Evolutionary conservation across 2,888 invertebrate species (phyloP).

Genomic region (Eledona agricola): DNA sequence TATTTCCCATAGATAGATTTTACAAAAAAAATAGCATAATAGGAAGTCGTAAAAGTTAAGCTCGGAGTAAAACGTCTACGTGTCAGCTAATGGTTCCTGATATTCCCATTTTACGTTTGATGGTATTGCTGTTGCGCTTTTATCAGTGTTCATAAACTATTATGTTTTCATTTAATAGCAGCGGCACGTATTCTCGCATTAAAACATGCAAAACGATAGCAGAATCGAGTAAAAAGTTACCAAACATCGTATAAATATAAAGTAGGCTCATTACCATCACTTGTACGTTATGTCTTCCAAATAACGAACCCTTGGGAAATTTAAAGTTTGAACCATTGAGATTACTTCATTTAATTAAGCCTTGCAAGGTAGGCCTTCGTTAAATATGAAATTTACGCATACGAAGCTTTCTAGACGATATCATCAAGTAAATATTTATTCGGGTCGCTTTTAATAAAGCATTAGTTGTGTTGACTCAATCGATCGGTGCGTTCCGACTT

Average conservation of each 20-base stretch:
- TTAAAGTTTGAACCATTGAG: conserved; percentile 30
- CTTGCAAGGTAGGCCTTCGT: conserved; percentile 8
- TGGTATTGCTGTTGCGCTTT: conserved; percentile 40
- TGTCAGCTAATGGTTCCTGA: conserved; percentile 32
- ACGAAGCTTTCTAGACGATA: neutral
- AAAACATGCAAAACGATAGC: conserved; percentile 8
- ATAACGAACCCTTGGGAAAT: conserved; percentile 30
- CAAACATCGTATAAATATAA: conserved; percentile 14
- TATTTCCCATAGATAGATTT: conserved; percentile 8
- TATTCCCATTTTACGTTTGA: conserved; percentile 37
- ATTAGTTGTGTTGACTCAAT: too few relatives aligned
- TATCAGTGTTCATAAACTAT: conserved; percentile 37
- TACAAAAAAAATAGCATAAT: conserved; percentile 31
- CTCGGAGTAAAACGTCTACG: conserved; percentile 38
- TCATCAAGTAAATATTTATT: neutral
- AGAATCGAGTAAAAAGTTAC: neutral
- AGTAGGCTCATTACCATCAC: conserved; percentile 20
- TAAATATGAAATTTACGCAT: conserved; percentile 9
- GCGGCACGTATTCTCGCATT: conserved; percentile 32
- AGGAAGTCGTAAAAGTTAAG: conserved; percentile 37
- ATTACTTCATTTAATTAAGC: conserved; percentile 32
- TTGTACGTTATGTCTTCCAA: conserved; percentile 22
- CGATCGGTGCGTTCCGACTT: too few relatives aligned
- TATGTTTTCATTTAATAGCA: conserved; percentile 35
- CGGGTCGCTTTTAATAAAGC: neutral